phyloP scores from a whole-genome alignment of 2,888 invertebrate species.

The Lypha dubia region DNA sequence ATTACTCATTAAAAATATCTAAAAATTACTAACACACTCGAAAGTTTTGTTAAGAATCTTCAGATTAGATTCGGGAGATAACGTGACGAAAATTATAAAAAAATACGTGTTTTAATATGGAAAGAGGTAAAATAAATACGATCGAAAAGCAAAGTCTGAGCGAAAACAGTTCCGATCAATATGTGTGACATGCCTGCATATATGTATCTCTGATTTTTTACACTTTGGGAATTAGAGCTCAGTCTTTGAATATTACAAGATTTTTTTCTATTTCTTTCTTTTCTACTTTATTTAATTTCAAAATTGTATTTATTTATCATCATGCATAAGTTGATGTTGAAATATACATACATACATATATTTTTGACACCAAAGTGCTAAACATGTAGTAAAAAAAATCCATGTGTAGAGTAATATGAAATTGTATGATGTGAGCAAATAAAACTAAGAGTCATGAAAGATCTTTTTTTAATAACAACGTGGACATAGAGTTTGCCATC shows the following conservation, averaged over 20 bases:
- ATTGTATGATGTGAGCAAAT: conserved; percentile 7
- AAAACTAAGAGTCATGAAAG: conserved; percentile 28
- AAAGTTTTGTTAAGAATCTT: too few relatives aligned
- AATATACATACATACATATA: too few relatives aligned
- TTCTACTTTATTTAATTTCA: conserved; percentile 50
- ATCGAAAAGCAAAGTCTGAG: too few relatives aligned
- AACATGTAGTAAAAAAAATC: conserved; percentile 40
- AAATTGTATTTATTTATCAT: conserved; percentile 40
- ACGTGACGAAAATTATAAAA: too few relatives aligned
- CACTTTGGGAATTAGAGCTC: conserved; percentile 67
- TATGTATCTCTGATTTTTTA: conserved; percentile 27
- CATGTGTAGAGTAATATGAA: conserved; percentile 1
- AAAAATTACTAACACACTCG: too few relatives aligned
- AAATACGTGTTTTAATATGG: too few relatives aligned
- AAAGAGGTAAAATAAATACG: too few relatives aligned
- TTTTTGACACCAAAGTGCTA: conserved; percentile 69
- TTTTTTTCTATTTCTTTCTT: conserved; percentile 42
- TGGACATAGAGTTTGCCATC: neutral
- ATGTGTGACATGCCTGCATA: neutral
- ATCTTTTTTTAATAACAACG: conserved; percentile 17
- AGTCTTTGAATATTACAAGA: conserved; percentile 59
- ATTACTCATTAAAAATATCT: too few relatives aligned
- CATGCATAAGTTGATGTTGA: conserved; percentile 61
- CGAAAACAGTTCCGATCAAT: neutral
- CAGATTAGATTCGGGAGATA: too few relatives aligned